Percentiles rank a stretch among this genome's conserved stretches.
Conservation (phyloP, 2,113 vertebrate species). For the Triplophysa tibetana region DNA sequence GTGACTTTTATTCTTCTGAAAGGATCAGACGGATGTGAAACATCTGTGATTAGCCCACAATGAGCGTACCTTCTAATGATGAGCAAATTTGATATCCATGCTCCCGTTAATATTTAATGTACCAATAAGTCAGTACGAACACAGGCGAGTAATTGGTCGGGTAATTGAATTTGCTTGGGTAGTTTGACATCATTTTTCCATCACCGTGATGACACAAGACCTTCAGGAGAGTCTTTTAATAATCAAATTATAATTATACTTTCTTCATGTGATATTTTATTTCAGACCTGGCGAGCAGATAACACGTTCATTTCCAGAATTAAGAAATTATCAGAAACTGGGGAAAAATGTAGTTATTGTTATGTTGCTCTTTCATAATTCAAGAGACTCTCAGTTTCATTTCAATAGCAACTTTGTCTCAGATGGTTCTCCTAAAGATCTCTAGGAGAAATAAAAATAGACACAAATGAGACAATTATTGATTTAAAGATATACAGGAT, state of each 20-base stretch:
- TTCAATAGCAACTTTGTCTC: too few species aligned
- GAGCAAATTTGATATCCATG: conserved; percentile 74
- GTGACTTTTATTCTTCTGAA: conserved; percentile 20
- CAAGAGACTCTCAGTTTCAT: too few species aligned
- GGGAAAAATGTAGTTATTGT: too few species aligned
- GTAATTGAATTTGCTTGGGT: conserved; percentile 83
- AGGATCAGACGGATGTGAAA: conserved; percentile 57
- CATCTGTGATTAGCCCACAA: conserved; percentile 68
- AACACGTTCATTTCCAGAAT: conserved; percentile 54
- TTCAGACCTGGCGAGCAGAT: conserved; percentile 64
- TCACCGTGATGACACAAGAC: conserved; percentile 73
- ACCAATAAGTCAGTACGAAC: conserved; percentile 74
- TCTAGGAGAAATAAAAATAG: too few species aligned
- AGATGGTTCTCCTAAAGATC: too few species aligned
- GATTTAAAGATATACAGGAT: too few species aligned
- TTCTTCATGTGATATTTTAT: conserved; percentile 77
- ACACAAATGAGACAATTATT: too few species aligned
- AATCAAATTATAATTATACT: conserved; percentile 69
- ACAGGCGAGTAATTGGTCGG: conserved; percentile 73
- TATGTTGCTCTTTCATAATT: too few species aligned
- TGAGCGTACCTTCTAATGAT: conserved; percentile 73
- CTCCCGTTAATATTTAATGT: conserved; percentile 79
- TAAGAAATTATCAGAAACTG: neutral
- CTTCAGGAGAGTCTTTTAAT: conserved; percentile 70
- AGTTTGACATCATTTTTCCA: conserved; percentile 75